These are phyloP conservation scores for Chrysomallon squamiferum DNA, from an alignment of 1,140 invertebrate species.

Conservation along the genomic window DNA sequence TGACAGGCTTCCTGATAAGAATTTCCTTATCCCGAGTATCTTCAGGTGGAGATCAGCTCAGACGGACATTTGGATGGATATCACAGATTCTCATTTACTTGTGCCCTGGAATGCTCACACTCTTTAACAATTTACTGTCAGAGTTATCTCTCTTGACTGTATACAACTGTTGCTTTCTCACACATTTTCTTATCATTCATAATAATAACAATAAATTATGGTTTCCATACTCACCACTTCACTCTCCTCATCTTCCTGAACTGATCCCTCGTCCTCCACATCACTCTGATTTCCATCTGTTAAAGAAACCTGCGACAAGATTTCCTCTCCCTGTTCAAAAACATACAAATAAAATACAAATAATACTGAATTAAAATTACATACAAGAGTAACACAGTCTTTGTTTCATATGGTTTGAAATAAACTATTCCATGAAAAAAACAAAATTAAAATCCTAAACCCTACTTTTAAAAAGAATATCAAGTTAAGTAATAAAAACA, in stretches of 20 bases:
- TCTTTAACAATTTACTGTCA: no score
- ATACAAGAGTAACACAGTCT: not conserved
- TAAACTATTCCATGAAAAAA: not conserved
- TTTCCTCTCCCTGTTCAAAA: conserved; percentile 54
- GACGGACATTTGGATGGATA: no score
- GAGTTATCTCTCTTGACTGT: no score
- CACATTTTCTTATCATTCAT: no score
- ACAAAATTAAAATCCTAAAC: not conserved
- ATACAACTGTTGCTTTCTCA: no score
- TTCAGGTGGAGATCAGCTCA: no score
- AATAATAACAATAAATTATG: no score
- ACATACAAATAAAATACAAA: not conserved
- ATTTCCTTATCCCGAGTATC: no score
- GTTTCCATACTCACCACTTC: conserved; percentile 43
- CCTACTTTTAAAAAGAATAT: not conserved
- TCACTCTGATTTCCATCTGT: conserved; percentile 26
- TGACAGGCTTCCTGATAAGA: no score
- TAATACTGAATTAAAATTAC: not conserved
- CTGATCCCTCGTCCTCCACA: conserved; percentile 27
- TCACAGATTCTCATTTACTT: no score
- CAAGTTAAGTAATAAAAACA: no score
- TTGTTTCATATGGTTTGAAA: not conserved
- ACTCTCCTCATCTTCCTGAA: conserved; percentile 48
- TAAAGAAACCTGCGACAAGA: conserved; percentile 43
- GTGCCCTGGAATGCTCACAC: no score